A percentile compares a stretch with the other conserved stretches of the same genome.
Evolutionary conservation across 2,888 invertebrate genomes (phyloP).

Genomic region (Drosophila aldrichi): DNA sequence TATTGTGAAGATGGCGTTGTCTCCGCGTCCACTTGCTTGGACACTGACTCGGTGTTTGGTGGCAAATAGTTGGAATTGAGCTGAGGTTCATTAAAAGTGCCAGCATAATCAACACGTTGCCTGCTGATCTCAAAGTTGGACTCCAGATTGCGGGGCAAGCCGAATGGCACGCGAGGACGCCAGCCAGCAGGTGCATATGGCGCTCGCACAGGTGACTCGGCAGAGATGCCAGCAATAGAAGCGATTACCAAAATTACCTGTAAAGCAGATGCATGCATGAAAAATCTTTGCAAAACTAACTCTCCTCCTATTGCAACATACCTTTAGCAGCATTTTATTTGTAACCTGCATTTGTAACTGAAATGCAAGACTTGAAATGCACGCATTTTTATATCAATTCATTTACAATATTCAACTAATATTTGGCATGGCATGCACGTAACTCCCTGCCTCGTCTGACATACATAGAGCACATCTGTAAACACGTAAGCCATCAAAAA

Average conservation of each 20-base stretch:
- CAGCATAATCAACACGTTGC: slow-evolving; percentile 79
- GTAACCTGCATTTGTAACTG: slow-evolving; percentile 57
- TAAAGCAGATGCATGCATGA: neutral
- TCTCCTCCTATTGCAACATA: slow-evolving; percentile 11
- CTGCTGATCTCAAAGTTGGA: slow-evolving; percentile 75
- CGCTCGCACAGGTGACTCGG: slow-evolving; percentile 64
- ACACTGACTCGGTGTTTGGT: slow-evolving; percentile 38
- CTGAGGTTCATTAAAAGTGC: slow-evolving; percentile 68
- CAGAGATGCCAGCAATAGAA: slow-evolving; percentile 28
- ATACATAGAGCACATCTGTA: slow-evolving; percentile 62
- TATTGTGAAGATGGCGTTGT: slow-evolving; percentile 61
- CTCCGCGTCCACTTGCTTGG: slow-evolving; percentile 25
- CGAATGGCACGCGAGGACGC: slow-evolving; percentile 84
- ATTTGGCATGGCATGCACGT: slow-evolving; percentile 56
- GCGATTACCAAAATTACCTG: slow-evolving; percentile 29
- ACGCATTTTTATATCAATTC: slow-evolving; percentile 74
- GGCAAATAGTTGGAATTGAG: slow-evolving; percentile 65
- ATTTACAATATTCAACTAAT: slow-evolving; percentile 5
- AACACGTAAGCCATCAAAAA: slow-evolving; percentile 63
- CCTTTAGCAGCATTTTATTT: slow-evolving; percentile 62
- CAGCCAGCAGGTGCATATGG: slow-evolving; percentile 85
- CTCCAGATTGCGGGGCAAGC: slow-evolving; percentile 76
- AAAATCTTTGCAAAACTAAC: neutral
- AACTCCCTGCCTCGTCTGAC: slow-evolving; percentile 45
- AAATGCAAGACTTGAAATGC: slow-evolving; percentile 26